A percentile compares a stretch with the other conserved stretches of the same genome.
These are phyloP conservation scores for Lasioglossum lativentre DNA, from an alignment of 2,888 invertebrate species.

Conservation along the genomic window DNA sequence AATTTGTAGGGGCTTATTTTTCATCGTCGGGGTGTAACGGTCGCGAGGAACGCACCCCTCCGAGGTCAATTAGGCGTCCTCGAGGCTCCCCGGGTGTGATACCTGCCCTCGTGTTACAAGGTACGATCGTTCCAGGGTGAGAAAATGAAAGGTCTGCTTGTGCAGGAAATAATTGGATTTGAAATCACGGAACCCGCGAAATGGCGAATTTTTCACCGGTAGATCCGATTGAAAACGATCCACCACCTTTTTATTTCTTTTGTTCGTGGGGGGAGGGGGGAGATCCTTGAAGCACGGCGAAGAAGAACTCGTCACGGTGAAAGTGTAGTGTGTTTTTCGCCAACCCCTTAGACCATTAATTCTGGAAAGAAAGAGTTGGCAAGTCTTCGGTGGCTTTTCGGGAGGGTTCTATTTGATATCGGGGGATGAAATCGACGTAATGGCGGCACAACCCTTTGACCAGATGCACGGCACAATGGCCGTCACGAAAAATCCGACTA, in stretches of 20 bases:
- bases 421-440: conserved; percentile 69
- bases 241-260: neutral
- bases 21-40: conserved; percentile 60
- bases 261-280: neutral
- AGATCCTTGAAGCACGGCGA: neutral
- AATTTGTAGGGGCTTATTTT: conserved; percentile 58
- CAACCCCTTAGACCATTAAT: conserved; percentile 61
- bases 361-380: conserved; percentile 66
- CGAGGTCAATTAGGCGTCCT: conserved; percentile 69
- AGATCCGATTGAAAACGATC: neutral
- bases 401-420: conserved; percentile 60
- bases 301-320: neutral
- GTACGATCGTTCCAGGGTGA: conserved; percentile 20
- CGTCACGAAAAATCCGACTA: conserved; percentile 74
- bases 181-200: conserved; percentile 7
- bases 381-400: conserved; percentile 52
- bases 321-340: neutral
- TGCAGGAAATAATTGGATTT: conserved; percentile 55
- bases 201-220: conserved; percentile 22
- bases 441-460: conserved; percentile 70
- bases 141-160: conserved; percentile 11
- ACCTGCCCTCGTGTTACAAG: conserved; percentile 66
- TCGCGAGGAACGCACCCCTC: conserved; percentile 60
- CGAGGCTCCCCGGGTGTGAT: conserved; percentile 57
- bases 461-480: conserved; percentile 74